These are phyloP conservation scores for Zosterops borbonicus DNA, from an alignment of 2,113 vertebrate species.

Conservation along the genomic window DNA sequence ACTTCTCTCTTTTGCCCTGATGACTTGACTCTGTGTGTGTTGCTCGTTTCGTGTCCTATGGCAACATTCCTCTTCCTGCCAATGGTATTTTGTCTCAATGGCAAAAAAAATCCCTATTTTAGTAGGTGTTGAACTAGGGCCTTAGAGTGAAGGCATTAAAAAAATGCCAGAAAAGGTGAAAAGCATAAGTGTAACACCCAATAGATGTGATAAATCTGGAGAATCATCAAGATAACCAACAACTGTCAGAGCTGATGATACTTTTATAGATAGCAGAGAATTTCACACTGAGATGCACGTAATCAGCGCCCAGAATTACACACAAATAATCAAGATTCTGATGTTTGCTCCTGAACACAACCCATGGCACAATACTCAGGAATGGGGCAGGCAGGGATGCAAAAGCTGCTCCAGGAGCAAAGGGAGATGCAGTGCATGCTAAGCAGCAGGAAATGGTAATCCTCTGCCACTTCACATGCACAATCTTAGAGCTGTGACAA, in stretches of 20 bases:
- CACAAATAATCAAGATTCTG: neutral
- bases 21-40: too few species aligned
- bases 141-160: neutral
- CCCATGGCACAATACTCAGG: neutral
- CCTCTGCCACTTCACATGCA: conserved; percentile 25
- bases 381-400: neutral
- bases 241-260: neutral
- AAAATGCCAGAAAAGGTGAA: neutral
- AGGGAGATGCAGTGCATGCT: neutral
- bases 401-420: neutral
- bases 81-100: neutral
- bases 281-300: neutral
- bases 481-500: conserved; percentile 39
- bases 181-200: neutral
- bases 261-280: neutral
- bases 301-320: neutral
- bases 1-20: too few species aligned
- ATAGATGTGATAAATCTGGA: neutral
- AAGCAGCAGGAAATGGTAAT: conserved; percentile 47
- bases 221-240: neutral
- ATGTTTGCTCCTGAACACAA: neutral
- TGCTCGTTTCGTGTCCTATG: too few species aligned
- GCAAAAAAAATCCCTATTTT: neutral
- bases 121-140: neutral
- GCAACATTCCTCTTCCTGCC: neutral